These are phyloP conservation scores for Eutolmus rufibarbis DNA, from an alignment of 2,888 invertebrate genomes.

Conservation along the genomic window DNA sequence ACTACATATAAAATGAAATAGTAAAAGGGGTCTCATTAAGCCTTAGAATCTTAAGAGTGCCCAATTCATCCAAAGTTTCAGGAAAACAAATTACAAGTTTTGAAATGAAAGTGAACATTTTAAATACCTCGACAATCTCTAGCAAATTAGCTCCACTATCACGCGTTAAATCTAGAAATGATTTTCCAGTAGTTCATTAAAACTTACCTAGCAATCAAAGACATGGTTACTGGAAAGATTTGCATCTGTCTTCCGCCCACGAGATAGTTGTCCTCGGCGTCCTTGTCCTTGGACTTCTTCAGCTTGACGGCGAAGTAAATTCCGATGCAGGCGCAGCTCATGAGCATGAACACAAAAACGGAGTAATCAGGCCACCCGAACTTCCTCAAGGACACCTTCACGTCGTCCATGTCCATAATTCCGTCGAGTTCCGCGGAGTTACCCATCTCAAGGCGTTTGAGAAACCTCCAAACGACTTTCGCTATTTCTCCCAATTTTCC, in stretches of 20 bases:
- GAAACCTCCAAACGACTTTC: neutral
- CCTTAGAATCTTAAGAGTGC: too few relatives aligned
- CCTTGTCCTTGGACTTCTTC: slow-evolving; percentile 61
- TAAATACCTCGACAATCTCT: too few relatives aligned
- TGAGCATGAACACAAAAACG: slow-evolving; percentile 79
- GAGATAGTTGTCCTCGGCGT: slow-evolving; percentile 68
- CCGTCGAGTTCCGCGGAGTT: neutral
- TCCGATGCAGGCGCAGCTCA: slow-evolving; percentile 79
- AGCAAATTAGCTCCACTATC: too few relatives aligned
- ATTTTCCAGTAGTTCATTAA: too few relatives aligned
- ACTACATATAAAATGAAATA: too few relatives aligned
- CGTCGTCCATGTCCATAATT: slow-evolving; percentile 55
- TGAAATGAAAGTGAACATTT: too few relatives aligned
- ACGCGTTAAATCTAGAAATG: too few relatives aligned
- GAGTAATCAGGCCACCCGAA: slow-evolving; percentile 80
- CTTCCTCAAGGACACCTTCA: slow-evolving; percentile 66
- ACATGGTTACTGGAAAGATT: slow-evolving; percentile 74
- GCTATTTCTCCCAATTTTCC: neutral
- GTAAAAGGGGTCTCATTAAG: too few relatives aligned
- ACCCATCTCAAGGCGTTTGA: neutral
- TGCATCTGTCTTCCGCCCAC: slow-evolving; percentile 74
- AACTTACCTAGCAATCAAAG: slow-evolving; percentile 70
- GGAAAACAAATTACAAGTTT: too few relatives aligned
- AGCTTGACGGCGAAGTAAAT: slow-evolving; percentile 82
- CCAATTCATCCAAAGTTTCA: too few relatives aligned